Percentiles rank a stretch among this genome's conserved stretches.
phyloP scores from a whole-genome alignment of 1,140 invertebrate genomes.

The Zaprionus africanus region DNA sequence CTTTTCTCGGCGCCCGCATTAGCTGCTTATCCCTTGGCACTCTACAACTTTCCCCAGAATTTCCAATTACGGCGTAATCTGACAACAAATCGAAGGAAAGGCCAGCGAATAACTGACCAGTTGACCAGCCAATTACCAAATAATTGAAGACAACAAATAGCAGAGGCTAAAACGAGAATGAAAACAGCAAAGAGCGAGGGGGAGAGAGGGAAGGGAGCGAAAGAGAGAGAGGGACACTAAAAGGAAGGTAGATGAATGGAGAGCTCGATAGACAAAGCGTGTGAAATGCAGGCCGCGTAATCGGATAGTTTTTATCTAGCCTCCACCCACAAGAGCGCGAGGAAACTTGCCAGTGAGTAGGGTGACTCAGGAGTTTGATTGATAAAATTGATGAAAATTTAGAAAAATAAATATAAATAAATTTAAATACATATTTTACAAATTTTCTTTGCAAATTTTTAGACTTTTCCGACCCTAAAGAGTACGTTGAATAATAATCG shows the following conservation, averaged over 20 bases:
- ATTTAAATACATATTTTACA: too few relatives aligned
- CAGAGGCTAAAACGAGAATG: background rate
- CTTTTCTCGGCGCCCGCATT: background rate
- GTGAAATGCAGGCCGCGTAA: slow-evolving; percentile 53
- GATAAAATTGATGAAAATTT: background rate
- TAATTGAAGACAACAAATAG: slow-evolving; percentile 22
- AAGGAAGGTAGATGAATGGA: background rate
- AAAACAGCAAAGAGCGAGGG: background rate
- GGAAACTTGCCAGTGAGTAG: slow-evolving; percentile 2
- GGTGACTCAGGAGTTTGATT: background rate
- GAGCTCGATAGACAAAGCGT: slow-evolving; percentile 26
- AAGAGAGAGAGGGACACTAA: background rate
- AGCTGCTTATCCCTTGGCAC: background rate
- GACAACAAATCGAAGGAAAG: background rate
- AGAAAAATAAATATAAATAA: background rate
- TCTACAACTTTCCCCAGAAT: background rate
- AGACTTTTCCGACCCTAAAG: too few relatives aligned
- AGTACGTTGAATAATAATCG: too few relatives aligned
- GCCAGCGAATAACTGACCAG: background rate
- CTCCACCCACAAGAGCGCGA: background rate
- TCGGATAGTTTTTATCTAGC: slow-evolving; percentile 42
- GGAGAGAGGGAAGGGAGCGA: background rate
- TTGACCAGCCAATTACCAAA: slow-evolving; percentile 3
- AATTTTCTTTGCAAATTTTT: too few relatives aligned
- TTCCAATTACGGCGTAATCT: background rate